Base-by-base conservation (phyloP, 2,888 invertebrate genomes). In the Rhimphoctona megacephalus region DNA sequence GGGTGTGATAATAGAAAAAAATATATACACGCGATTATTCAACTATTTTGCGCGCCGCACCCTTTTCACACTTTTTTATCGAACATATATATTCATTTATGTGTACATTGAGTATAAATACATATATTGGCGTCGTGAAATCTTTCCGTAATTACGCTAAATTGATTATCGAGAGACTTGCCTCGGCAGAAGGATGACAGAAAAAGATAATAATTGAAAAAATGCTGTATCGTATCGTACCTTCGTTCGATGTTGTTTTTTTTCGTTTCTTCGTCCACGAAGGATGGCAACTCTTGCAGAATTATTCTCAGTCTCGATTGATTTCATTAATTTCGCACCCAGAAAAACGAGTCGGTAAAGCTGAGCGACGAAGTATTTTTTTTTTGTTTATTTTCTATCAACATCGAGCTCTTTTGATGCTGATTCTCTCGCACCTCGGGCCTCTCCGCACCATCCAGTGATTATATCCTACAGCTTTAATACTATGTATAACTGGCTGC, bases 401-500 rank as follows among this genome's bases (percentile, higher is more conserved):
- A 54, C 66, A 54, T 39, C 52, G 64, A 74, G 52, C 74, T 54
- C 66, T 74, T 67, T 46, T 14, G 73, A 72, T 61, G 43, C 78
- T 69, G 54, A 69, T 79, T 43, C 39, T 66, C 49, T 64, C 79
- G 79, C 76, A 54, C 52, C 74, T 80, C 57, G 52, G 54, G 8
- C 9, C 54, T 54, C 49, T 64, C 46, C 4, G 22, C 30, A 61
- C 61, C 49, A 52, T 43, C 39, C n/a, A 17, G 4, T 22, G 61
- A 74, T 30, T 77, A 54, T 76, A 77, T 54, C 39, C 57, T 54
- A 69, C 57, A 30, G n/a, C 81, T 69, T 69, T 70, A 64, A 66
- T 57, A 73, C 67, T 74, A 54, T 83, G 83, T 86, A 52, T 74
- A 81, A 85, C 39, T 81, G 64, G 81, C 49, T 39, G 17, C 70